Evolutionary conservation across 1,140 invertebrate genomes (phyloP).

Genomic region (Eubasilissa regina): DNA sequence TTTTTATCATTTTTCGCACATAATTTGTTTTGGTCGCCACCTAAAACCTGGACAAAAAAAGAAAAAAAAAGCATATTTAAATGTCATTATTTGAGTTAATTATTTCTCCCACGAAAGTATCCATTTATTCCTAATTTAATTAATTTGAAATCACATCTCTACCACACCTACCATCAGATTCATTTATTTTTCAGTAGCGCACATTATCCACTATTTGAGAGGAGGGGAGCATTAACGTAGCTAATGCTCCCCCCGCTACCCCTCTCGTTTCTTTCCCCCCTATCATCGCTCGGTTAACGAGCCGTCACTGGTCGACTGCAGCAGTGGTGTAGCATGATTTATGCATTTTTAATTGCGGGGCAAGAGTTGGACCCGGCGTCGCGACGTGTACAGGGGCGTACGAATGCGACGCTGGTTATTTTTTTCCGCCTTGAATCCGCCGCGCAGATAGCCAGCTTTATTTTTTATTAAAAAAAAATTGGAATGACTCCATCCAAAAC

Average conservation of each 20-base stretch:
- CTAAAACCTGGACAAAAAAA: no score
- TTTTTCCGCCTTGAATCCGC: background rate
- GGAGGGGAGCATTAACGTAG: slow-evolving; percentile 33
- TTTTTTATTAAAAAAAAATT: background rate
- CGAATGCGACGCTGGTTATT: background rate
- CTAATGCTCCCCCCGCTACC: slow-evolving; percentile 16
- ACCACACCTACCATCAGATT: slow-evolving; percentile 1
- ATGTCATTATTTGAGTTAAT: no score
- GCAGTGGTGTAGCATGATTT: slow-evolving; percentile 55
- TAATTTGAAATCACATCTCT: background rate
- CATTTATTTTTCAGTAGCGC: slow-evolving; percentile 41
- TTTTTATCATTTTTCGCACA: no score
- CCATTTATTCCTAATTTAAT: no score
- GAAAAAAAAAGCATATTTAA: no score
- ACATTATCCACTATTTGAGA: slow-evolving; percentile 30
- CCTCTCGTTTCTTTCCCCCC: slow-evolving; percentile 14
- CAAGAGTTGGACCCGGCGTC: slow-evolving; percentile 7
- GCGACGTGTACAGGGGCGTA: slow-evolving; percentile 9
- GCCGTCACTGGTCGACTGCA: slow-evolving; percentile 41
- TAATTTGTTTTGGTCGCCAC: no score
- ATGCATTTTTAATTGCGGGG: slow-evolving; percentile 59
- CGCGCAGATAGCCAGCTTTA: background rate
- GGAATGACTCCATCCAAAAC: no score
- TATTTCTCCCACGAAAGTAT: no score
- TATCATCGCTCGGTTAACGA: slow-evolving; percentile 24